Evolutionary conservation across 2,888 invertebrate species (phyloP).

Genomic region (Orthonychiurus folsomi): DNA sequence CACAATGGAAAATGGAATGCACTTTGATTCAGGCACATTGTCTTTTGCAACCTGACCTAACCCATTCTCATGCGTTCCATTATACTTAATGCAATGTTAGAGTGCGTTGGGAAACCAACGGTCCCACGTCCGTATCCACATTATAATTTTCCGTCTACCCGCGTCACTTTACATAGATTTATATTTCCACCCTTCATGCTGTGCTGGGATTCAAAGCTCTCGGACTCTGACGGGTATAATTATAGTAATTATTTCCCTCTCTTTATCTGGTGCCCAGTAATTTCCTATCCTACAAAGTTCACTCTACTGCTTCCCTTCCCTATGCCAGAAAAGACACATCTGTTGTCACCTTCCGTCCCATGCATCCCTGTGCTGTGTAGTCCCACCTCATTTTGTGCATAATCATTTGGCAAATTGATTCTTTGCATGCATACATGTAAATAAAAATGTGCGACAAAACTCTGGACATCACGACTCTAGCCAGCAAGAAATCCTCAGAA

Average conservation of each 20-base stretch:
- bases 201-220: not conserved
- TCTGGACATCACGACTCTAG: not conserved
- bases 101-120: no score
- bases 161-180: no score
- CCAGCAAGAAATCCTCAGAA: not conserved
- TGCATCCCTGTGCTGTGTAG: not conserved
- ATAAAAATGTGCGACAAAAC: not conserved
- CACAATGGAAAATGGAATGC: no score
- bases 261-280: not conserved
- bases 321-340: not conserved
- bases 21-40: no score
- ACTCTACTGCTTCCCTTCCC: not conserved
- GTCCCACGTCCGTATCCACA: no score
- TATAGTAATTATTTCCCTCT: constrained; percentile 1
- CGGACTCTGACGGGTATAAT: not conserved
- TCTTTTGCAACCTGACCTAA: not conserved
- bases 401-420: constrained; percentile 1
- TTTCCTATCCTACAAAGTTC: not conserved
- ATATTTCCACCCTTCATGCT: no score
- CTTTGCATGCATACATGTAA: not conserved
- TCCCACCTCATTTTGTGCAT: not conserved
- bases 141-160: no score
- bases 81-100: no score
- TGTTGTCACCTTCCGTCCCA: not conserved
- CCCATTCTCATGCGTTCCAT: no score